Conservation (phyloP, 1,140 invertebrate genomes). For the Diprion similis region DNA sequence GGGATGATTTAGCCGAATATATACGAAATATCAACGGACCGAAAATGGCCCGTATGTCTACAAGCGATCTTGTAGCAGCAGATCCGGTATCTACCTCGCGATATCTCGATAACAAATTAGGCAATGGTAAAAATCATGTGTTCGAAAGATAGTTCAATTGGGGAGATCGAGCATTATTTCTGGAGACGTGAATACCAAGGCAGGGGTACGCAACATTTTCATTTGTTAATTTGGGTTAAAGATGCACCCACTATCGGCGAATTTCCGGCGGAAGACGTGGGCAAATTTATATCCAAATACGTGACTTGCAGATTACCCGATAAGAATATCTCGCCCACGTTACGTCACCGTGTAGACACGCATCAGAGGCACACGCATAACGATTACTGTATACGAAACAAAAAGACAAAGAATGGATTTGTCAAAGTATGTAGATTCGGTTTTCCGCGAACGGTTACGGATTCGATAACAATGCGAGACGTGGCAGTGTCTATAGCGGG, state of each 20-base stretch:
- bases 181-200: too few species aligned
- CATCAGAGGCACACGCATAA: slow-evolving; percentile 37
- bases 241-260: slow-evolving; percentile 33
- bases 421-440: slow-evolving; percentile 37
- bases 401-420: slow-evolving; percentile 23
- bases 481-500: slow-evolving; percentile 35
- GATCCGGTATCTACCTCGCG: too few species aligned
- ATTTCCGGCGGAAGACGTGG: slow-evolving; percentile 33
- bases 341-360: slow-evolving; percentile 31
- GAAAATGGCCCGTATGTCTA: too few species aligned
- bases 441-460: slow-evolving; percentile 35
- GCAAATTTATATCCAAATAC: slow-evolving; percentile 44
- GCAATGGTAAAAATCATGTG: too few species aligned
- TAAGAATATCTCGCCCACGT: too few species aligned
- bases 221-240: slow-evolving; percentile 42
- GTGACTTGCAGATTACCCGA: slow-evolving; percentile 41
- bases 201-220: too few species aligned
- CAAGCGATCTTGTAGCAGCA: too few species aligned
- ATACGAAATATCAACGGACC: too few species aligned
- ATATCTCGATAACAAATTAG: too few species aligned
- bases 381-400: slow-evolving; percentile 27
- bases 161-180: too few species aligned
- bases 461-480: slow-evolving; percentile 32
- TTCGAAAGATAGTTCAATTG: too few species aligned
- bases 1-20: too few species aligned